Conservation (phyloP, 2,888 invertebrate genomes). For the Torymus tubicola region DNA sequence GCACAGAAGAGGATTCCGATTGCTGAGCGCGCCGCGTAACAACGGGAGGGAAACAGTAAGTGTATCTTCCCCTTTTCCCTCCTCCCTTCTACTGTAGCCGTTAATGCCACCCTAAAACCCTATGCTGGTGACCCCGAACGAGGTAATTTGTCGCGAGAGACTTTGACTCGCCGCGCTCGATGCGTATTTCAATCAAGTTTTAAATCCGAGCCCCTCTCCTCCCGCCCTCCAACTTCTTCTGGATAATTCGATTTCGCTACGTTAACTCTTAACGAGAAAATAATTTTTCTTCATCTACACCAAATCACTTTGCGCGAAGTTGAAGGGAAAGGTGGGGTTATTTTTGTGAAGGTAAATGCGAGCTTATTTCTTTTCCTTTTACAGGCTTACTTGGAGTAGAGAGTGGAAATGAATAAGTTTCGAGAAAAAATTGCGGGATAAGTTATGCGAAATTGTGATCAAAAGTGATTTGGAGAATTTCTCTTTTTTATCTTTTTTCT, state of each 20-base stretch:
- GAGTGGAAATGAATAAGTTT: no score
- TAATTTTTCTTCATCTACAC: neutral
- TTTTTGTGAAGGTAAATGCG: no score
- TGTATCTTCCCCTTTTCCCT: no score
- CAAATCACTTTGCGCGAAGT: neutral
- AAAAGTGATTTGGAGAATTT: no score
- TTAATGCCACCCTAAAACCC: slow-evolving; percentile 47
- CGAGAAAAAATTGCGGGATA: no score
- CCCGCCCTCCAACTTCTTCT: neutral
- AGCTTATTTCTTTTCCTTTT: no score
- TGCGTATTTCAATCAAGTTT: slow-evolving; percentile 53
- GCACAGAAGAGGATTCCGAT: neutral
- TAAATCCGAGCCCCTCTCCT: slow-evolving; percentile 16
- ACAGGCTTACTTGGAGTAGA: no score
- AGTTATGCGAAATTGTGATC: no score
- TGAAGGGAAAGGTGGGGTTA: no score
- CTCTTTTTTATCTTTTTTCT: no score
- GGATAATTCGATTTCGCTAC: neutral
- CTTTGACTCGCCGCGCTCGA: slow-evolving; percentile 26
- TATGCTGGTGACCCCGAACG: slow-evolving; percentile 29
- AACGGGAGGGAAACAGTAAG: slow-evolving; percentile 11
- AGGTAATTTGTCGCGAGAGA: slow-evolving; percentile 46
- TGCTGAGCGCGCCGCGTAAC: slow-evolving; percentile 9
- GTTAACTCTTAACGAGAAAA: neutral
- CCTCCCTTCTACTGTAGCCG: neutral